Evolutionary conservation across 2,797 vertebrate species (phyloP).

Genomic region (Triplophysa yarkandensis): DNA sequence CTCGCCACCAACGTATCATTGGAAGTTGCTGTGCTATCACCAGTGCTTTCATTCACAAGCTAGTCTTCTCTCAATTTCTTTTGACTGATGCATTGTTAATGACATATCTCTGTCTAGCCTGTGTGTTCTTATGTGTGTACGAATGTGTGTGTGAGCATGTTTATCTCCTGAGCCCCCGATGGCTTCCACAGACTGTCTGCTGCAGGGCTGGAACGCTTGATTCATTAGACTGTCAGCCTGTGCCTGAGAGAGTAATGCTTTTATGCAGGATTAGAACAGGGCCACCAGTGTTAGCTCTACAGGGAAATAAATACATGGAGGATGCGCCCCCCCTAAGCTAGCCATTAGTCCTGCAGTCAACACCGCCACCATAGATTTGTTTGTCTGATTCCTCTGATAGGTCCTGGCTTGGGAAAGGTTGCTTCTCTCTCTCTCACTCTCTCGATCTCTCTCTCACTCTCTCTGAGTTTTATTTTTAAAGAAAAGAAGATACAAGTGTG

Average conservation of each 20-base stretch:
- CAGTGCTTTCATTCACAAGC: slow-evolving; percentile 24
- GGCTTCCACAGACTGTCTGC: slow-evolving; percentile 66
- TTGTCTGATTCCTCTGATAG: slow-evolving; percentile 69
- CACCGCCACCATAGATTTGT: slow-evolving; percentile 70
- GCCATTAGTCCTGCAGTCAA: slow-evolving; percentile 73
- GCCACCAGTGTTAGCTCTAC: slow-evolving; percentile 77
- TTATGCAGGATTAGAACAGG: slow-evolving; percentile 74
- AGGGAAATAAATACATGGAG: slow-evolving; percentile 76
- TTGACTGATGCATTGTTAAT: slow-evolving; percentile 56
- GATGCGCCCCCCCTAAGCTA: slow-evolving; percentile 74
- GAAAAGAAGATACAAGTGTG: slow-evolving; percentile 17
- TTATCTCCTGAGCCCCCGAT: slow-evolving; percentile 43
- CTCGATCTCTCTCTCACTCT: slow-evolving; percentile 14
- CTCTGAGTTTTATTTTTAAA: background rate
- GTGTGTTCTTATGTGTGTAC: slow-evolving; percentile 39
- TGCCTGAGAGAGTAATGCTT: slow-evolving; percentile 72
- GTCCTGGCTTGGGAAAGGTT: slow-evolving; percentile 50
- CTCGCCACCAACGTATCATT: slow-evolving; percentile 36
- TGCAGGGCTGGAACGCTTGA: slow-evolving; percentile 79
- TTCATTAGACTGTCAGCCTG: slow-evolving; percentile 81
- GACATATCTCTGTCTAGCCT: slow-evolving; percentile 48
- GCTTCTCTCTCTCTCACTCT: slow-evolving; percentile 9
- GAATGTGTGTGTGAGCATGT: slow-evolving; percentile 36
- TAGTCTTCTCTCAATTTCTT: slow-evolving; percentile 50
- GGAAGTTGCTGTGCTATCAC: slow-evolving; percentile 42